Evolutionary conservation across 2,888 invertebrate genomes (phyloP).

Genomic region (Lasius platythorax): DNA sequence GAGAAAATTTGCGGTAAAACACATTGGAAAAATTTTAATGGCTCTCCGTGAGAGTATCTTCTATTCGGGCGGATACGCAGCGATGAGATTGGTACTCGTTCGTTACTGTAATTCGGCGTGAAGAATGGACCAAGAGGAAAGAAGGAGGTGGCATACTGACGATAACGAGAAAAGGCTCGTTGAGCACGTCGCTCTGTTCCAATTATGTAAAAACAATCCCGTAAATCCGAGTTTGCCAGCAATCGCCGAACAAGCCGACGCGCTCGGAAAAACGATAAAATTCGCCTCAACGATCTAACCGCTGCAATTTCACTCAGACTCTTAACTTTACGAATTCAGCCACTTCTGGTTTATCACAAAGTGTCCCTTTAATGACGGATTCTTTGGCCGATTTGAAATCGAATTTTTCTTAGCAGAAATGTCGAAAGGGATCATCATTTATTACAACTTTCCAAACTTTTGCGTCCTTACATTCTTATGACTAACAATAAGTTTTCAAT

Average conservation of each 20-base stretch:
- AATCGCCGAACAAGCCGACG: neutral
- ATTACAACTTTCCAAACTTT: neutral
- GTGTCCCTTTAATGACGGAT: neutral
- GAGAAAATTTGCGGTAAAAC: constrained; percentile 23
- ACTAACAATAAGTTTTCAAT: neutral
- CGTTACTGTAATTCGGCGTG: constrained; percentile 35
- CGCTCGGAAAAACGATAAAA: constrained; percentile 19
- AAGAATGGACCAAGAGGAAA: constrained; percentile 22
- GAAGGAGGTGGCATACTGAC: neutral
- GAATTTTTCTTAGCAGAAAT: neutral
- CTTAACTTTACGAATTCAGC: constrained; percentile 10
- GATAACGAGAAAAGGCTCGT: constrained; percentile 42
- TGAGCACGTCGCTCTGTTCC: constrained; percentile 34
- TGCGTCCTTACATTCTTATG: neutral
- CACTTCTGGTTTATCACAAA: neutral
- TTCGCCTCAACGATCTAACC: neutral
- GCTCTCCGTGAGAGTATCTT: constrained; percentile 5
- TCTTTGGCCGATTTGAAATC: neutral
- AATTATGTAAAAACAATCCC: constrained; percentile 46
- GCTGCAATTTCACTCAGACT: neutral
- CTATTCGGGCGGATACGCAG: constrained; percentile 9
- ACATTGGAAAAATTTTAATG: constrained; percentile 31
- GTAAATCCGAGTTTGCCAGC: constrained; percentile 19
- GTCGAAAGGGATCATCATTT: neutral
- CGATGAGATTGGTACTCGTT: constrained; percentile 32